Evolutionary conservation across 2,113 vertebrate species (phyloP).

Genomic region (Taurulus bubalis): DNA sequence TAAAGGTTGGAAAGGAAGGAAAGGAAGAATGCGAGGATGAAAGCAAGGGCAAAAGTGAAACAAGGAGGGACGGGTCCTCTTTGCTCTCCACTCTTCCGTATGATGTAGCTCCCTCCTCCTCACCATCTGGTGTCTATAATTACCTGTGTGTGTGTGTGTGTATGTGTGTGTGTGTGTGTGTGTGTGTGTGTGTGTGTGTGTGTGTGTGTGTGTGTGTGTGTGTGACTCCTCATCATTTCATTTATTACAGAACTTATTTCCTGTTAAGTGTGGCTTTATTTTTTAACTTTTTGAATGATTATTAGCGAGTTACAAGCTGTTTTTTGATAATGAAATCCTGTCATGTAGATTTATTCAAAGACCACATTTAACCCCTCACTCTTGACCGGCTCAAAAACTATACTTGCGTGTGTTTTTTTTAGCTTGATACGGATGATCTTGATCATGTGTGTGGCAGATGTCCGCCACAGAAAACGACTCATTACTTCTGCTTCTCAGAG

Average conservation of each 20-base stretch:
- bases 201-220: slow-evolving; percentile 27
- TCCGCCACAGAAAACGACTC: background rate
- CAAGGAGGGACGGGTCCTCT: slow-evolving; percentile 22
- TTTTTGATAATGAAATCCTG: background rate
- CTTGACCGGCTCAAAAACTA: background rate
- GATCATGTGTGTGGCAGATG: background rate
- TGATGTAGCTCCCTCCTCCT: slow-evolving; percentile 57
- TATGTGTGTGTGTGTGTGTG: slow-evolving; percentile 33
- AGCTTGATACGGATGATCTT: background rate
- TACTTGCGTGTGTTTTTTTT: background rate
- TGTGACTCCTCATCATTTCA: slow-evolving; percentile 42
- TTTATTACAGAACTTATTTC: slow-evolving; percentile 1
- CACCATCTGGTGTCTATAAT: slow-evolving; percentile 65
- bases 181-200: slow-evolving; percentile 35
- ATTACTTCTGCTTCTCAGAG: background rate
- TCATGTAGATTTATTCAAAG: background rate
- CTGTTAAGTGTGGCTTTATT: background rate
- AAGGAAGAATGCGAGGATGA: slow-evolving; percentile 1
- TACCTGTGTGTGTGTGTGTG: slow-evolving; percentile 40
- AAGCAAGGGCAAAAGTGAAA: slow-evolving; percentile 25
- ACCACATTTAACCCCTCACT: background rate
- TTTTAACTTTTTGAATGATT: background rate
- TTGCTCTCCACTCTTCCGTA: slow-evolving; percentile 46
- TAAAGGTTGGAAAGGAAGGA: background rate
- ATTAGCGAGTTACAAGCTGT: background rate